A percentile compares a stretch with the other conserved stretches of the same genome.
These are phyloP conservation scores for Tetranychus truncatus DNA, from an alignment of 2,888 invertebrate genomes.

Conservation along the genomic window DNA sequence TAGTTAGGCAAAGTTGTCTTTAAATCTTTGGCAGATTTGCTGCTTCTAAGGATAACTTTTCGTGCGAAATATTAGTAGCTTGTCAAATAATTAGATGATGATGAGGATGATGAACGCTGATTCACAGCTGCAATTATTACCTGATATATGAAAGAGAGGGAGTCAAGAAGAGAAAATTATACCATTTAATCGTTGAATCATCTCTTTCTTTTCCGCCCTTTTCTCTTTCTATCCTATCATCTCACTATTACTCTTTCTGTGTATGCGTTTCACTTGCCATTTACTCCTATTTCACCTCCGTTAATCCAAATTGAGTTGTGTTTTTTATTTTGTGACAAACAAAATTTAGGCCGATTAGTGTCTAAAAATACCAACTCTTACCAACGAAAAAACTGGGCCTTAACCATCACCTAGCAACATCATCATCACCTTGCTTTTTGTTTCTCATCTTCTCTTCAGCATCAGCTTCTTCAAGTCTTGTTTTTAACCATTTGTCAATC, in stretches of 20 bases:
- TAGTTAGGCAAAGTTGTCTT: too few relatives aligned
- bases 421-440: background rate
- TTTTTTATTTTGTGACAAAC: background rate
- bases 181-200: background rate
- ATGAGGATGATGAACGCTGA: too few relatives aligned
- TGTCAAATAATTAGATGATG: too few relatives aligned
- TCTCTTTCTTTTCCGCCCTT: background rate
- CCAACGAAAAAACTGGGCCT: background rate
- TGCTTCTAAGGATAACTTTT: too few relatives aligned
- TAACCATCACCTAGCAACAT: background rate
- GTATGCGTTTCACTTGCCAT: background rate
- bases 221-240: background rate
- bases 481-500: background rate
- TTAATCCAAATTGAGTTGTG: background rate
- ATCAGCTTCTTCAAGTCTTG: background rate
- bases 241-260: background rate
- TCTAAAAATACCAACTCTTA: background rate
- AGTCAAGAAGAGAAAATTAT: background rate
- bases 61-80: too few relatives aligned
- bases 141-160: background rate
- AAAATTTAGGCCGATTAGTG: background rate
- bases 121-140: too few relatives aligned
- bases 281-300: background rate
- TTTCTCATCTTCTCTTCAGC: background rate
- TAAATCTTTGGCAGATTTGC: too few relatives aligned